These are phyloP conservation scores for Calidris pugnax DNA, from an alignment of 2,113 vertebrate genomes.

Conservation along the genomic window DNA sequence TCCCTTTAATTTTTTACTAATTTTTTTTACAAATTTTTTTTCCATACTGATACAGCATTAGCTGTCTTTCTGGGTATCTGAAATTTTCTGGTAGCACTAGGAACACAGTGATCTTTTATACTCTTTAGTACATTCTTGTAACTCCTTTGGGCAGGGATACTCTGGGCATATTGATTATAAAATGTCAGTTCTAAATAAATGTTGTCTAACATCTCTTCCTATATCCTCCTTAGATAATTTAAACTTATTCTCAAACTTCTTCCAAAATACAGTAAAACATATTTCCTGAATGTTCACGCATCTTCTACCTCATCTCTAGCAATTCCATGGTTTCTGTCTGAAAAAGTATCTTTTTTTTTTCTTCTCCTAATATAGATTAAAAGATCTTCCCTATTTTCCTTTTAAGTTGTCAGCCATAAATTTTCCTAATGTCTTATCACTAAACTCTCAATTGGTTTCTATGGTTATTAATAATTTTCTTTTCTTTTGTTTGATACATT, in stretches of 20 bases:
- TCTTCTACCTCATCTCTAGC: neutral
- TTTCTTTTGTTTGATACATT: neutral
- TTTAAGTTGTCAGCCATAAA: neutral
- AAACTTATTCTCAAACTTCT: neutral
- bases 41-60: neutral
- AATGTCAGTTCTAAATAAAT: neutral
- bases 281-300: neutral
- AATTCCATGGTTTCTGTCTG: neutral
- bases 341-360: neutral
- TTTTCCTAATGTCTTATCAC: neutral
- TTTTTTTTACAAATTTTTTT: too few relatives aligned
- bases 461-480: neutral
- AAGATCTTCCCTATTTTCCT: neutral
- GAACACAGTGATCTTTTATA: neutral
- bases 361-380: neutral
- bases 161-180: neutral
- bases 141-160: neutral
- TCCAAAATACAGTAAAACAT: neutral
- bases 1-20: neutral
- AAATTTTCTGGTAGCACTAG: neutral
- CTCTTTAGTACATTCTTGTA: neutral
- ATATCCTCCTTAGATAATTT: neutral
- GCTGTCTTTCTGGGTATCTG: neutral
- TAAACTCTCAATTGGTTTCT: neutral
- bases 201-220: neutral